These are phyloP conservation scores for Lordiphosa clarofinis DNA, from an alignment of 1,140 invertebrate genomes.

Conservation along the genomic window DNA sequence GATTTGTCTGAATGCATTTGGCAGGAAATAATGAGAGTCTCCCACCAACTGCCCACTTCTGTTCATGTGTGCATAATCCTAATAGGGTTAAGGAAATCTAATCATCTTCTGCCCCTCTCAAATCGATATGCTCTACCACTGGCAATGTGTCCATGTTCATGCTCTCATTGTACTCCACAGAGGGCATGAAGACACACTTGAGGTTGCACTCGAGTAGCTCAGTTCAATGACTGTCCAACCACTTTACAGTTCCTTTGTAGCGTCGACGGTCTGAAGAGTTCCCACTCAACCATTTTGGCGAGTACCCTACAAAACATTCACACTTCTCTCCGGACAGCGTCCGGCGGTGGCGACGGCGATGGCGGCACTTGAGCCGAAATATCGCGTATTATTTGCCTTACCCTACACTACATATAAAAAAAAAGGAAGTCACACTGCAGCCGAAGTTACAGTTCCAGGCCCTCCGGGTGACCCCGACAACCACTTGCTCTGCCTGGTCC, in stretches of 20 bases:
- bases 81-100: too few relatives aligned
- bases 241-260: slow-evolving; percentile 64
- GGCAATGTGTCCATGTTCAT: slow-evolving; percentile 38
- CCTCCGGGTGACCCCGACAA: slow-evolving; percentile 21
- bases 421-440: slow-evolving; percentile 14
- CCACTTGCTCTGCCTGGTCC: slow-evolving; percentile 30
- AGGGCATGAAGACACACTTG: slow-evolving; percentile 12
- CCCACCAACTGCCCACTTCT: slow-evolving; percentile 13
- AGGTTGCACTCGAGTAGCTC: slow-evolving; percentile 32
- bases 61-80: too few relatives aligned
- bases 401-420: slow-evolving; percentile 21
- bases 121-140: slow-evolving; percentile 37
- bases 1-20: too few relatives aligned
- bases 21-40: slow-evolving; percentile 6
- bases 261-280: slow-evolving; percentile 59
- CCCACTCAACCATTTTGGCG: slow-evolving; percentile 43
- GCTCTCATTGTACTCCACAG: slow-evolving; percentile 2
- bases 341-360: background rate
- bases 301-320: slow-evolving; percentile 41
- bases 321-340: slow-evolving; percentile 20
- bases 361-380: slow-evolving; percentile 37
- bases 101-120: slow-evolving; percentile 8
- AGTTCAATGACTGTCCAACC: slow-evolving; percentile 58
- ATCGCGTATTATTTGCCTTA: slow-evolving; percentile 59
- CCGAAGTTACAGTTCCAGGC: slow-evolving; percentile 9